phyloP scores from a whole-genome alignment of 2,888 invertebrate species.

The Chymomyza fuscimana region DNA sequence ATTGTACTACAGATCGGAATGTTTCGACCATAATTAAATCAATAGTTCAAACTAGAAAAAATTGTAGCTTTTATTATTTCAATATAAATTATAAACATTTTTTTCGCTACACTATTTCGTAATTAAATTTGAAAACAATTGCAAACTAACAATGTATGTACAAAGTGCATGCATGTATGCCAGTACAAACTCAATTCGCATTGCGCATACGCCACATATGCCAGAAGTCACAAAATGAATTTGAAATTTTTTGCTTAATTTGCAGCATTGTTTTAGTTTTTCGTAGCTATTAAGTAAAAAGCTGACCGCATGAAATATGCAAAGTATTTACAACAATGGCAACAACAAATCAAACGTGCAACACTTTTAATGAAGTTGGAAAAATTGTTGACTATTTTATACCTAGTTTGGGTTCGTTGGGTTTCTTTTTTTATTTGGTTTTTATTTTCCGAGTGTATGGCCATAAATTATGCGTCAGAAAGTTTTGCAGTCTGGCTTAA shows the following conservation, averaged over 20 bases:
- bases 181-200: not conserved
- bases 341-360: slow-evolving; percentile 45
- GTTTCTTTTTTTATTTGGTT: not conserved
- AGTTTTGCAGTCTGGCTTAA: not conserved
- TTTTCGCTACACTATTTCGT: too few relatives aligned
- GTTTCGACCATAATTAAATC: too few relatives aligned
- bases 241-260: not conserved
- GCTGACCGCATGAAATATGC: not conserved
- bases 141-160: too few relatives aligned
- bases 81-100: too few relatives aligned
- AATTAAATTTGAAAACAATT: too few relatives aligned
- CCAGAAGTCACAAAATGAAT: not conserved
- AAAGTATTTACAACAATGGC: slow-evolving; percentile 14
- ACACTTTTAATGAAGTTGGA: slow-evolving; percentile 59
- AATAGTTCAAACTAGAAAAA: too few relatives aligned
- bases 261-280: not conserved
- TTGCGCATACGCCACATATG: not conserved
- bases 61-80: too few relatives aligned
- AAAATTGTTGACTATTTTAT: slow-evolving; percentile 25
- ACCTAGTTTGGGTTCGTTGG: not conserved
- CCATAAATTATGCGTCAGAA: slow-evolving; percentile 55
- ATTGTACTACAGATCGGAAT: too few relatives aligned
- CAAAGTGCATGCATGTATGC: too few relatives aligned
- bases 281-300: not conserved
- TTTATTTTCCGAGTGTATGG: slow-evolving; percentile 15